phyloP scores from a whole-genome alignment of 2,888 invertebrate species.

The Coecobrya sp. region DNA sequence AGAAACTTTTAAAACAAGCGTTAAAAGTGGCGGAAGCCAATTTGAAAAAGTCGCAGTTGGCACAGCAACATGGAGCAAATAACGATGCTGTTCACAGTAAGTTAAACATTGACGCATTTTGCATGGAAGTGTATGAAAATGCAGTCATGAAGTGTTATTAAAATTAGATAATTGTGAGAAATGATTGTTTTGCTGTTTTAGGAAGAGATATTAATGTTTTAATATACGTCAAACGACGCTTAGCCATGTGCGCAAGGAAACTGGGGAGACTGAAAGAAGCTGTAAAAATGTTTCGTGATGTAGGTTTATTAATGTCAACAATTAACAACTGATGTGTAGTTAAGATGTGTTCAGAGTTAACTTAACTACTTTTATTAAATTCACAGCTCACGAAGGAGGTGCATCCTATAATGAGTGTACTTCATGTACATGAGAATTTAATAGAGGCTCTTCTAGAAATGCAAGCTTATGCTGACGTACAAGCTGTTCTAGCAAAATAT shows the following conservation, averaged over 20 bases:
- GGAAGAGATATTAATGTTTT: conserved; percentile 97
- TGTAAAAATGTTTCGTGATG: conserved; percentile 98
- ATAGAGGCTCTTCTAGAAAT: conserved; percentile 98
- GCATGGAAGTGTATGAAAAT: no score
- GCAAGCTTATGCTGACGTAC: conserved; percentile 98
- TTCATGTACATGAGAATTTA: conserved; percentile 98
- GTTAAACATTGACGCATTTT: not conserved
- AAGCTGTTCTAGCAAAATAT: conserved; percentile 96
- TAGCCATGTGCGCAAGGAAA: conserved; percentile 99
- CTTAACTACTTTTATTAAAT: conserved; percentile 39
- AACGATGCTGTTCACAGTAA: conserved; percentile 92
- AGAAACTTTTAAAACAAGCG: conserved; percentile 94
- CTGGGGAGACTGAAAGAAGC: conserved; percentile 98
- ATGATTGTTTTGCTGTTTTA: conserved; percentile 87
- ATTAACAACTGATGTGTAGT: not conserved
- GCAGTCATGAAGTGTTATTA: no score
- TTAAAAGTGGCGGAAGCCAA: conserved; percentile 94
- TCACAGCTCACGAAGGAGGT: conserved; percentile 96
- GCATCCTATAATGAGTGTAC: conserved; percentile 97
- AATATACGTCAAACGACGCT: conserved; percentile 96
- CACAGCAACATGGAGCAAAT: conserved; percentile 92
- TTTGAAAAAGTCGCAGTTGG: conserved; percentile 93
- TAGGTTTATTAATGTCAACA: conserved; percentile 87
- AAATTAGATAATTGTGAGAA: not conserved
- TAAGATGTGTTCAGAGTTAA: not conserved